Conservation (phyloP, 92 coral and sea anemone genomes). For the Zoanthus sociatus region DNA sequence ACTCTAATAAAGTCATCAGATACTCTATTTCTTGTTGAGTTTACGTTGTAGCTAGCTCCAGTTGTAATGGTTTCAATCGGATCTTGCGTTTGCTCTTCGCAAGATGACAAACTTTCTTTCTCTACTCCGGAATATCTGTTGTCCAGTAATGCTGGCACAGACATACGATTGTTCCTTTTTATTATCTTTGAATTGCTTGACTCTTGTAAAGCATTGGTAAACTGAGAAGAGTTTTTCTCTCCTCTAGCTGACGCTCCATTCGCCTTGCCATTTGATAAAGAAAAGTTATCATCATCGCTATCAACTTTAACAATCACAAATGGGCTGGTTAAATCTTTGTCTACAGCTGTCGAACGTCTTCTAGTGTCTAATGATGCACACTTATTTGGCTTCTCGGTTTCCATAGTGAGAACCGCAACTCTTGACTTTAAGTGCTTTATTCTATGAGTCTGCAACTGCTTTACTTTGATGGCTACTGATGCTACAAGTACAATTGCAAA, state of each 20-base stretch:
- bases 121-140: not conserved
- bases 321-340: not conserved
- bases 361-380: not conserved
- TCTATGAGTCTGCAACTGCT: constrained; percentile 61
- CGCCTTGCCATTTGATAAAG: constrained; percentile 30
- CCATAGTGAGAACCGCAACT: constrained; percentile 53
- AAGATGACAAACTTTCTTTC: constrained; percentile 16
- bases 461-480: constrained; percentile 80
- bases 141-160: not conserved
- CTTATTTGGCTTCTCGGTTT: constrained; percentile 13
- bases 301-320: not conserved
- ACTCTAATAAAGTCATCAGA: not conserved
- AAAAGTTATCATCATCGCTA: not conserved
- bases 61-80: not conserved
- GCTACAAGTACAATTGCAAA: constrained; percentile 54
- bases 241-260: not conserved
- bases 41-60: not conserved
- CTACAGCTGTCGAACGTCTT: not conserved
- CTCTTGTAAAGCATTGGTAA: constrained; percentile 2
- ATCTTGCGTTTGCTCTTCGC: constrained; percentile 2
- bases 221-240: not conserved
- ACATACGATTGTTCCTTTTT: not conserved
- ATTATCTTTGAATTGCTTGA: not conserved
- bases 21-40: not conserved
- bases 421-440: constrained; percentile 50